A percentile compares a stretch with the other conserved stretches of the same genome.
phyloP scores from a whole-genome alignment of 30 jellyfish, hydroid and myxozoan genomes.

The Hydractinia echinata region DNA sequence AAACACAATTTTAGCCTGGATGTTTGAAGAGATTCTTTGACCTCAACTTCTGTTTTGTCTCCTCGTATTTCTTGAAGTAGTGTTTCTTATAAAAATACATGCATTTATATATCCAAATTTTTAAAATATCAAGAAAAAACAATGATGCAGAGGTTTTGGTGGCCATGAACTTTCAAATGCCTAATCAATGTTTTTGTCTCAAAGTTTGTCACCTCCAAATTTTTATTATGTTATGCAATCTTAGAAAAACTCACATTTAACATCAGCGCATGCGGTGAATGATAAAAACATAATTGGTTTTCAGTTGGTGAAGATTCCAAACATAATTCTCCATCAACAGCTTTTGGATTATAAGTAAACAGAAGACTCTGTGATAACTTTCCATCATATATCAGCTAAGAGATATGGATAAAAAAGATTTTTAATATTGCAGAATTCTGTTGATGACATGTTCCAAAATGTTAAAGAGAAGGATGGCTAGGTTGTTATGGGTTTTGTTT shows the following conservation, averaged over 20 bases:
- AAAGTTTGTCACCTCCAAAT: too few species aligned
- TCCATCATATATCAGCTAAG: constrained; percentile 66
- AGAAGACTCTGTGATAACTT: constrained; percentile 60
- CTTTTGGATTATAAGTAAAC: constrained; percentile 92
- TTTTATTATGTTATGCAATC: background rate
- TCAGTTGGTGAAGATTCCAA: constrained; percentile 89
- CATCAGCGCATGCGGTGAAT: constrained; percentile 87
- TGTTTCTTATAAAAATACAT: too few species aligned
- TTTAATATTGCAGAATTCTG: background rate
- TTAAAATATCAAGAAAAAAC: too few species aligned
- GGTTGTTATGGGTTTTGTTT: background rate
- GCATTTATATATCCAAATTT: too few species aligned
- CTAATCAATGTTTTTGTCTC: too few species aligned
- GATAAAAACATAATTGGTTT: constrained; percentile 55
- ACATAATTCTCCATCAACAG: constrained; percentile 81
- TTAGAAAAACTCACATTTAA: constrained; percentile 55
- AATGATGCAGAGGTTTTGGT: too few species aligned
- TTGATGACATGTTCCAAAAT: background rate
- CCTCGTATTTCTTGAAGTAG: too few species aligned
- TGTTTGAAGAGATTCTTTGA: too few species aligned
- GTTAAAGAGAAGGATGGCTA: background rate
- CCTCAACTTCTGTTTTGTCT: too few species aligned
- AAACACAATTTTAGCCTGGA: too few species aligned
- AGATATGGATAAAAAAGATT: background rate
- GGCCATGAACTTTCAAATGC: too few species aligned